Evolutionary conservation across 2,888 invertebrate genomes (phyloP).

Genomic region (Agrilus cyanescens): DNA sequence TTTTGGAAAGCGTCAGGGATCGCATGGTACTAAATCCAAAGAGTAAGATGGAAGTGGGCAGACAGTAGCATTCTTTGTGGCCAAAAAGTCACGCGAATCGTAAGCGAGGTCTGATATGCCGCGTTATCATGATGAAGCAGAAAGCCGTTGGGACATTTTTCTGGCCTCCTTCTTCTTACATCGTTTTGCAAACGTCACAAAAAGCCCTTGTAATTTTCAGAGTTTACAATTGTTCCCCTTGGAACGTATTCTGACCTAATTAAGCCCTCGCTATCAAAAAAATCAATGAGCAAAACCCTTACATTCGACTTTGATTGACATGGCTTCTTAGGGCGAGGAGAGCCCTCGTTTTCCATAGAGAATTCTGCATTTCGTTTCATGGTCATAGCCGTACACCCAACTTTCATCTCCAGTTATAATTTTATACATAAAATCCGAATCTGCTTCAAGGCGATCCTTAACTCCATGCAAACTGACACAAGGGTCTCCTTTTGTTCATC

Average conservation of each 20-base stretch:
- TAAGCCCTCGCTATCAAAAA: conserved; percentile 12
- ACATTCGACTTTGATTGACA: conserved; percentile 11
- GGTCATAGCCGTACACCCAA: conserved; percentile 6
- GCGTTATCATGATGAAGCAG: conserved; percentile 7
- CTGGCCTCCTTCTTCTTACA: conserved; percentile 11
- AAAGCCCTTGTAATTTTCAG: conserved; percentile 9
- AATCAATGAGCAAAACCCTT: too few relatives aligned
- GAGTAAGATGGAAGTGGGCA: too few relatives aligned
- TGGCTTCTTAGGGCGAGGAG: conserved; percentile 12
- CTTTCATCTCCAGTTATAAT: conserved; percentile 9
- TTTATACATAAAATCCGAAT: conserved; percentile 5
- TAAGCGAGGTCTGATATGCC: too few relatives aligned
- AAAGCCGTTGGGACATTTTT: conserved; percentile 10
- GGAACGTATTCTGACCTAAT: conserved; percentile 13
- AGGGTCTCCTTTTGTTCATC: conserved; percentile 8
- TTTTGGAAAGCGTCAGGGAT: too few relatives aligned
- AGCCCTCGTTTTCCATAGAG: conserved; percentile 9
- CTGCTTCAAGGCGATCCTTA: conserved; percentile 7
- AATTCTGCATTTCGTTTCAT: conserved; percentile 11
- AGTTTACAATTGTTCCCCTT: conserved; percentile 11
- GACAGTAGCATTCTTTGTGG: too few relatives aligned
- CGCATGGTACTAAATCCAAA: too few relatives aligned
- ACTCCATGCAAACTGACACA: conserved; percentile 8
- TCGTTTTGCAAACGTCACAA: conserved; percentile 11
- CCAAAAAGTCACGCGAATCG: too few relatives aligned